These are phyloP conservation scores for Halesus radiatus DNA, from an alignment of 1,140 invertebrate species.

Conservation along the genomic window DNA sequence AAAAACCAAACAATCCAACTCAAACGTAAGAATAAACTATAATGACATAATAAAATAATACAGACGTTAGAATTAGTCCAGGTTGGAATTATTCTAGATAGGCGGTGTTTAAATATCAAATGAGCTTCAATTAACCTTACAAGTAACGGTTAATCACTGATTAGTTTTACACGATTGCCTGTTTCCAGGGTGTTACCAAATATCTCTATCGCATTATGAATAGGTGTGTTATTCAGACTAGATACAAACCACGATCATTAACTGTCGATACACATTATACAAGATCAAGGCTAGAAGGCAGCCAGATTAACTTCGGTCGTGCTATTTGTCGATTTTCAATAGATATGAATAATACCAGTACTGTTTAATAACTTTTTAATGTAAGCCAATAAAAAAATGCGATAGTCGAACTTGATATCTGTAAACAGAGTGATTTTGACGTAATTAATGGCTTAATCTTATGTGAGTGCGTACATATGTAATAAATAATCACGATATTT, in stretches of 20 bases:
- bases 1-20: not conserved
- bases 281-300: slow-evolving; percentile 7
- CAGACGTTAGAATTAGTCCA: not conserved
- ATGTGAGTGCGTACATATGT: too few species aligned
- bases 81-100: not conserved
- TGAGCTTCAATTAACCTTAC: not conserved
- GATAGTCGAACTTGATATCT: too few species aligned
- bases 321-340: not conserved
- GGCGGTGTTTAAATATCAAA: not conserved
- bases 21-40: not conserved
- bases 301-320: not conserved
- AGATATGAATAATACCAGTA: too few species aligned
- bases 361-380: too few species aligned
- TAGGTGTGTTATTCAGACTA: not conserved
- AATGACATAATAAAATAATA: not conserved
- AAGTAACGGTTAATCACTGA: slow-evolving; percentile 15
- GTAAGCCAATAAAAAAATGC: too few species aligned
- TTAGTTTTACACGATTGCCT: slow-evolving; percentile 1
- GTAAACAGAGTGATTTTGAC: too few species aligned
- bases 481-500: too few species aligned
- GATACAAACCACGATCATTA: not conserved
- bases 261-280: not conserved
- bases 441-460: too few species aligned
- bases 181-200: slow-evolving; percentile 32
- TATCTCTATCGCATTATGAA: not conserved